These are phyloP conservation scores for Sinodicranocentrus sp. DNA, from an alignment of 2,888 invertebrate species.

Conservation along the genomic window DNA sequence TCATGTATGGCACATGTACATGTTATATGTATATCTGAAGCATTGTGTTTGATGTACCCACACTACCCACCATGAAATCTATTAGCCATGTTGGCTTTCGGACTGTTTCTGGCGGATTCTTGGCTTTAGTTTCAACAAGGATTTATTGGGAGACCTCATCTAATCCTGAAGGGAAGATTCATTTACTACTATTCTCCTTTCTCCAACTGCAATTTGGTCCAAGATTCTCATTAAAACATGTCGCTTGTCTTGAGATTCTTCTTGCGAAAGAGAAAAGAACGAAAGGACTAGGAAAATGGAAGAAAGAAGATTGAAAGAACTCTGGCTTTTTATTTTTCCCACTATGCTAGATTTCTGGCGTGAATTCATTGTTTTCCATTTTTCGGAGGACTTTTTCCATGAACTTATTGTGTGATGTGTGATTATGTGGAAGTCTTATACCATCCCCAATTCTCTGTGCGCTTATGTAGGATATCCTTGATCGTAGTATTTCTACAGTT, in stretches of 20 bases:
- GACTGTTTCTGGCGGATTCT: conserved; percentile 20
- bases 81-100: conserved; percentile 36
- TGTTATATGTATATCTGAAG: not conserved
- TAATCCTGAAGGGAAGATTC: conserved; percentile 56
- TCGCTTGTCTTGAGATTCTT: conserved; percentile 40
- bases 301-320: conserved; percentile 1
- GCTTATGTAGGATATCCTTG: too few species aligned
- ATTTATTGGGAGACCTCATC: conserved; percentile 56
- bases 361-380: conserved; percentile 33
- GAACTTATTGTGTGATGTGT: conserved; percentile 18
- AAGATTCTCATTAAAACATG: conserved; percentile 63
- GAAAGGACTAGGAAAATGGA: conserved; percentile 21
- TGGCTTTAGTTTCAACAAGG: conserved; percentile 48
- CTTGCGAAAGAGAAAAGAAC: conserved; percentile 29
- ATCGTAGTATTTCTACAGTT: too few species aligned
- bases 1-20: not conserved
- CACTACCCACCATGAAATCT: conserved; percentile 28
- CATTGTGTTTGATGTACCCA: conserved; percentile 11
- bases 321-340: conserved; percentile 20
- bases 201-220: conserved; percentile 26
- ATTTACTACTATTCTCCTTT: conserved; percentile 21
- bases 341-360: conserved; percentile 24
- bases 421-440: not conserved
- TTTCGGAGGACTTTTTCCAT: not conserved
- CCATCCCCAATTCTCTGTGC: too few species aligned